Base-by-base conservation (phyloP, 1,140 invertebrate genomes). In the Diachasma alloeum region DNA sequence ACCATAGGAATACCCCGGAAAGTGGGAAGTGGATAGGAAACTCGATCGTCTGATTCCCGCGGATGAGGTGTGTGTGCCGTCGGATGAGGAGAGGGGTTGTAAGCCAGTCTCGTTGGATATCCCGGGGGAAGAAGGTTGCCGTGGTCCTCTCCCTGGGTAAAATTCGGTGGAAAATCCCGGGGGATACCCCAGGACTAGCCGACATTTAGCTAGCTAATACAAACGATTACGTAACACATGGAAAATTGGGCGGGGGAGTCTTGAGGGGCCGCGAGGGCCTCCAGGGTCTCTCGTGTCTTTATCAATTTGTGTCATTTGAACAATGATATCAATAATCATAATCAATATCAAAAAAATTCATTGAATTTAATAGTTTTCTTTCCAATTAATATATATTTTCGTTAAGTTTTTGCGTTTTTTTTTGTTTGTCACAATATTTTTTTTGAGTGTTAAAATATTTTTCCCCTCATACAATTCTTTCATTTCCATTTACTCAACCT, bases 201-300 rank as follows among this genome's bases (percentile, higher is more conserved):
- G 72, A 42, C 75, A 59, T 77, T 77, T 75, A 72, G 78, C 67
- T 42, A 15, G 63, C 72, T 78, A 78, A 78, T 78, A 78, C 53
- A 69, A 56, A 74, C 67, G 48, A 68, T 39, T 36, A 68, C 36
- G 31, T 17, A 36, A 68, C 66, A 68, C 66, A 63, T 31, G 19
- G 59, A 13, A 24, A 26, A 26, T 63, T 63, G 15, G 24, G 59
- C 19, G 24, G 59, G 19, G 19, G 13, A 63, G 59, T 63, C 59
- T 63, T 63, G 11, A 31, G 24, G 24, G 59, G 59, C 19, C 19
- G 3, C 3, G 0, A 10, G 3, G 24, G 22, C 9, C 59, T 10
- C 15, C 19, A 15, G 48, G 48, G 39, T 42, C 13, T 17, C 24
- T 11, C 24, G 3, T 9, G 19, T 63, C 24, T 10, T 26, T 6